A percentile compares a stretch with the other conserved stretches of the same genome.
phyloP scores from a whole-genome alignment of 2,888 invertebrate genomes.

The Stomorhina lunata region DNA sequence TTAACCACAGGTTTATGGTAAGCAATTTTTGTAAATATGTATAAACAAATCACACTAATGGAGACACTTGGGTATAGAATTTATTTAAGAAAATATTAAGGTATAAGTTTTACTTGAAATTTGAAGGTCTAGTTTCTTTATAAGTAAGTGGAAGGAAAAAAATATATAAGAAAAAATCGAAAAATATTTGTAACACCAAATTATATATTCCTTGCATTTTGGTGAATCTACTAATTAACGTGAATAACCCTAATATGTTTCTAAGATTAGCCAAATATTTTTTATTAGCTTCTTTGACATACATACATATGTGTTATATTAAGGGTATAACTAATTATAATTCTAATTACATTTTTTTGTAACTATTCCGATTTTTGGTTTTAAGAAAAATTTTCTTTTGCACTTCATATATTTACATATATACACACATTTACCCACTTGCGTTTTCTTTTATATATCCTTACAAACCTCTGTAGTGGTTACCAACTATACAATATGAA shows the following conservation, averaged over 20 bases:
- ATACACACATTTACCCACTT: background rate
- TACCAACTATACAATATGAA: conserved; percentile 7
- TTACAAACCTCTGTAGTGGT: background rate
- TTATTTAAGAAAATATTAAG: no score
- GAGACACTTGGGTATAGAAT: background rate
- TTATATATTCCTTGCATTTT: no score
- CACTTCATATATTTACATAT: background rate
- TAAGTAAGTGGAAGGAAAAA: no score
- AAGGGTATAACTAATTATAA: conserved; percentile 23
- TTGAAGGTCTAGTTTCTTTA: no score
- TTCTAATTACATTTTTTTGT: no score
- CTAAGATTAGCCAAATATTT: no score
- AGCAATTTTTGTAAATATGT: background rate
- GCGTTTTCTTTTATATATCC: background rate
- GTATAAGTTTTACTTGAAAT: no score
- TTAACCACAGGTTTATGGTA: conserved; percentile 4
- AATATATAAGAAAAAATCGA: no score
- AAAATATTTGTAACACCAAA: no score
- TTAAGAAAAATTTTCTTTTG: background rate
- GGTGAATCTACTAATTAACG: no score
- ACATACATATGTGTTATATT: conserved; percentile 25
- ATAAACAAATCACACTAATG: background rate
- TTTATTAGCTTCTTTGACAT: background rate
- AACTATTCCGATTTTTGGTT: background rate
- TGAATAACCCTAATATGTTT: no score